Conservation (phyloP, 2,888 invertebrate species). For the Dasypolia templi region DNA sequence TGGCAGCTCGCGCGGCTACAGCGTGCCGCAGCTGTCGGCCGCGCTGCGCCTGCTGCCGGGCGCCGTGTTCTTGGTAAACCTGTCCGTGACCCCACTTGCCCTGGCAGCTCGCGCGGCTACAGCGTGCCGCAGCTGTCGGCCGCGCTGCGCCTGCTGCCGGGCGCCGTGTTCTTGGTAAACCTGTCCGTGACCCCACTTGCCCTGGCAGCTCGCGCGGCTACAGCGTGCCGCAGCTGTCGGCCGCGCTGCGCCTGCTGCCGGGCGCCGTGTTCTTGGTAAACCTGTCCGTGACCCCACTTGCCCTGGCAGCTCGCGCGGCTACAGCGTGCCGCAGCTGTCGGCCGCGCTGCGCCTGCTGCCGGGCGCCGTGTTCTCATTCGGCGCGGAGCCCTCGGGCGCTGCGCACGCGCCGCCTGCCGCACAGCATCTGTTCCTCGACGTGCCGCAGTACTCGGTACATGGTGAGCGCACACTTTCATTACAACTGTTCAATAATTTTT, state of each 20-base stretch:
- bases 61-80: too few species aligned
- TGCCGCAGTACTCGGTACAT: slow-evolving; percentile 37
- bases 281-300: too few species aligned
- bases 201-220: slow-evolving; percentile 69
- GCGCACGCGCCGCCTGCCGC: slow-evolving; percentile 49
- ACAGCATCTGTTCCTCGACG: slow-evolving; percentile 50
- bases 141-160: too few species aligned
- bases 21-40: too few species aligned
- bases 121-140: too few species aligned
- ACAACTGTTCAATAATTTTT: too few species aligned
- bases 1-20: too few species aligned
- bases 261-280: slow-evolving; percentile 65
- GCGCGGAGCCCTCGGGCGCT: slow-evolving; percentile 47
- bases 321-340: slow-evolving; percentile 68
- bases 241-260: slow-evolving; percentile 78
- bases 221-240: slow-evolving; percentile 67
- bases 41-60: too few species aligned
- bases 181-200: too few species aligned
- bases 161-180: too few species aligned
- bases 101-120: too few species aligned
- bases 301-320: slow-evolving; percentile 69
- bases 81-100: too few species aligned
- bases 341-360: slow-evolving; percentile 78
- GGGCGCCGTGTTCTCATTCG: slow-evolving; percentile 64
- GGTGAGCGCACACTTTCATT: slow-evolving; percentile 55